Base-by-base conservation (phyloP, 1,140 invertebrate genomes). In the Mya arenaria region DNA sequence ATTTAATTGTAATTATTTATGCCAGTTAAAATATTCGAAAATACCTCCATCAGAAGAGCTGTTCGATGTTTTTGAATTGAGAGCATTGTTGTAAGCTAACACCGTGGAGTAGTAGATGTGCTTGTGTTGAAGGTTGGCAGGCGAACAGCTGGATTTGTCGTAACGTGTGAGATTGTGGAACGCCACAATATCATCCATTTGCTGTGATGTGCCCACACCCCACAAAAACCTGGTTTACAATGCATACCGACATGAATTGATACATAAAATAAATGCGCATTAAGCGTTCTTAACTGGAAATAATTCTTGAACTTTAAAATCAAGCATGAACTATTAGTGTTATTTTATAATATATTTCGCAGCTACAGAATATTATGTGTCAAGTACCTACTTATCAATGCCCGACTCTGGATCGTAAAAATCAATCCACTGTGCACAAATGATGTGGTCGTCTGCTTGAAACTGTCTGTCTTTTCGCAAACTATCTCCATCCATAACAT, bases 361-460 rank as follows among this genome's bases (percentile, higher is more conserved):
- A n/a, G n/a, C n/a, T n/a, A n/a, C n/a, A n/a, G n/a, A n/a, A n/a
- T n/a, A n/a, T n/a, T n/a, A n/a, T n/a, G n/a, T n/a, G n/a, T n/a
- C 19, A 19, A 10, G 19, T 44, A 63, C n/a, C 36, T 77, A 86
- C 85, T 73, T 80, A 25, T 75, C 71, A 36, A 88, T 79, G 34
- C 77, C 83, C 44, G 85, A 85, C 37, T 88, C 86, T 13, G 83
- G 80, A 58, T 88, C 86, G 39, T 73, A 81, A 52, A 88, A 88
- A n/a, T 85, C 77, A 0, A 75, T 37, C 86, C 86, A 88, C 32
- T 85, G 79, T 4, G 82, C 84, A 66, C 86, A 87, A n/a, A 87
- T 79, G 4, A 63, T 44, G 10, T 58, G 37, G 15, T 69, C 65
- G 0, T 82, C 63, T 15, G 65, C 32, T 71, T 85, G 83, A 56